phyloP scores from a whole-genome alignment of 2,888 invertebrate genomes.

The Philereme vetulata region DNA sequence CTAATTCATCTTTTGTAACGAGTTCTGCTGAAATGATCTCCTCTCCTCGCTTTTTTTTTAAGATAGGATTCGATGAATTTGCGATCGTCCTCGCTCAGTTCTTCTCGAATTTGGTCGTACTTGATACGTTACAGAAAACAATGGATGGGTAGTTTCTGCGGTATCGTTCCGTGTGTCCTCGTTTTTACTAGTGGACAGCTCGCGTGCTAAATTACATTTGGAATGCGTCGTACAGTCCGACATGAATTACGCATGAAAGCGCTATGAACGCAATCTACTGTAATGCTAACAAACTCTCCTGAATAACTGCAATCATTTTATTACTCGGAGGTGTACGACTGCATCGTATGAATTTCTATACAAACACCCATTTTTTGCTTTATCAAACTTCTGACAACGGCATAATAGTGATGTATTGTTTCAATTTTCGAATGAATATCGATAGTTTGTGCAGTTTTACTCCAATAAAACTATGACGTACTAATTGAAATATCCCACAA shows the following conservation, averaged over 20 bases:
- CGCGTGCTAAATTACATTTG: constrained; percentile 73
- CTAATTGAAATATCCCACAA: constrained; percentile 69
- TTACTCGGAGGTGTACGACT: constrained; percentile 16
- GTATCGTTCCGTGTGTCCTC: constrained; percentile 7
- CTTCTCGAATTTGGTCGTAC: too few species aligned
- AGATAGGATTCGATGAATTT: too few species aligned
- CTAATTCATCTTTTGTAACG: too few species aligned
- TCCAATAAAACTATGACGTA: constrained; percentile 54
- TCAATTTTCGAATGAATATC: constrained; percentile 49
- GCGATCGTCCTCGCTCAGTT: too few species aligned
- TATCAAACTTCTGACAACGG: constrained; percentile 39
- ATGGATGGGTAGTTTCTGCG: not conserved
- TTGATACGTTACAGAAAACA: too few species aligned
- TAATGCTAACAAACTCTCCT: constrained; percentile 48
- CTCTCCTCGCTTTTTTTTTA: too few species aligned
- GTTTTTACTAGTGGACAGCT: constrained; percentile 47
- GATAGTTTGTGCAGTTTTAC: constrained; percentile 47
- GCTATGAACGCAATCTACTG: constrained; percentile 66
- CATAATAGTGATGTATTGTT: constrained; percentile 51
- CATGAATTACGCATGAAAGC: constrained; percentile 77
- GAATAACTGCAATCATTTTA: constrained; percentile 37
- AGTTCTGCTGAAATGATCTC: too few species aligned
- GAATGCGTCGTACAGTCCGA: constrained; percentile 64
- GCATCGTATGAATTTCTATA: constrained; percentile 10
- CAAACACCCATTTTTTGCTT: constrained; percentile 13